phyloP scores from a whole-genome alignment of 2,888 invertebrate species.

The Diarsia mendica region DNA sequence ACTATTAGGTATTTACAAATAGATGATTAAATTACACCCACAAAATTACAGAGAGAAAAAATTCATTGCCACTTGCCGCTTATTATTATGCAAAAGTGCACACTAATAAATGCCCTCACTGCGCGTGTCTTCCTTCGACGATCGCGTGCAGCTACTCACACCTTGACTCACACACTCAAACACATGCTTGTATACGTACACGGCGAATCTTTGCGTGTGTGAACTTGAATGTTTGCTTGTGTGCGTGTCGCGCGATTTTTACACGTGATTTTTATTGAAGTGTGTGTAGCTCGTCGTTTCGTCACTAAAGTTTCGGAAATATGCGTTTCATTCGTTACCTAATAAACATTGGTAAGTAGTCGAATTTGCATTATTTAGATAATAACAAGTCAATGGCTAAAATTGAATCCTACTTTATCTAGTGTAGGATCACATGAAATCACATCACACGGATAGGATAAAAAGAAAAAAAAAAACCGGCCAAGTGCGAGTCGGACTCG shows the following conservation, averaged over 20 bases:
- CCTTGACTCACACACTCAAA: conserved; percentile 65
- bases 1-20: background rate
- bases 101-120: conserved; percentile 80
- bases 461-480: no score
- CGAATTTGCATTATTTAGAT: background rate
- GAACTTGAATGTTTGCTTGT: conserved; percentile 49
- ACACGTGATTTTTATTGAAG: conserved; percentile 59
- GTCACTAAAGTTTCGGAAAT: conserved; percentile 55
- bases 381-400: background rate
- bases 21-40: conserved; percentile 2
- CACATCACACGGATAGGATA: no score
- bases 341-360: background rate
- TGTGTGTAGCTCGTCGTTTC: conserved; percentile 59
- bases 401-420: background rate
- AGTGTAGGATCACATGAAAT: no score
- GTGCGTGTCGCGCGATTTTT: conserved; percentile 62
- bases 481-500: no score
- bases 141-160: conserved; percentile 80
- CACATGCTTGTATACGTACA: conserved; percentile 60
- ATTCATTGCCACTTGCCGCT: conserved; percentile 14
- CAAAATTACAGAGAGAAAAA: background rate
- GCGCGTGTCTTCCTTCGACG: conserved; percentile 79
- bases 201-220: conserved; percentile 49
- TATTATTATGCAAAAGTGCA: conserved; percentile 51
- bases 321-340: conserved; percentile 22